Evolutionary conservation across 2,888 invertebrate genomes (phyloP).

Genomic region (Stenoptilia bipunctidactyla): DNA sequence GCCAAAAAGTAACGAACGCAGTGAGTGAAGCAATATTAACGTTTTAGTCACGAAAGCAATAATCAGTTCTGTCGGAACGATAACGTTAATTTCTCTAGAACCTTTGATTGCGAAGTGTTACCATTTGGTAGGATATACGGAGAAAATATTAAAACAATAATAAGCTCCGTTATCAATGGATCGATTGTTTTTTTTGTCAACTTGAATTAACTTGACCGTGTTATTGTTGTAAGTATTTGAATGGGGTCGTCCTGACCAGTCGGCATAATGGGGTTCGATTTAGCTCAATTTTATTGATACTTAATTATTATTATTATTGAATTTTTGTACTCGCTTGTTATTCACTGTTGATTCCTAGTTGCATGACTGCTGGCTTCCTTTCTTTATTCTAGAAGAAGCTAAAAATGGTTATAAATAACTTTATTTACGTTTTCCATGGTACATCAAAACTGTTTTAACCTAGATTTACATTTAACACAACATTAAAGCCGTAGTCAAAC

Average conservation of each 20-base stretch:
- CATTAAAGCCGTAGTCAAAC: too few relatives aligned
- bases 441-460: conserved; percentile 10
- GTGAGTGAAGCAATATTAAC: conserved; percentile 40
- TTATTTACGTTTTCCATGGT: conserved; percentile 18
- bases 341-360: conserved; percentile 31
- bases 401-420: too few relatives aligned
- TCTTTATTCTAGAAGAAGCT: too few relatives aligned
- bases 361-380: conserved; percentile 22
- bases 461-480: too few relatives aligned
- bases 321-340: conserved; percentile 53
- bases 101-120: too few relatives aligned
- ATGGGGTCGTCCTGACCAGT: not conserved
- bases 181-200: too few relatives aligned
- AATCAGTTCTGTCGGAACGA: conserved; percentile 14
- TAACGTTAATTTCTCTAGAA: too few relatives aligned
- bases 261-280: not conserved
- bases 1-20: conserved; percentile 34
- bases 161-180: too few relatives aligned
- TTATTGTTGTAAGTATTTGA: not conserved
- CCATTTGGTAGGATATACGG: too few relatives aligned
- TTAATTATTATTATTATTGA: conserved; percentile 40
- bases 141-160: too few relatives aligned
- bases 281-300: conserved; percentile 67
- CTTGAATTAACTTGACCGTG: too few relatives aligned
- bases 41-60: conserved; percentile 34